phyloP scores from a whole-genome alignment of 2,797 vertebrate genomes.

The Enteromius trimaculatus region DNA sequence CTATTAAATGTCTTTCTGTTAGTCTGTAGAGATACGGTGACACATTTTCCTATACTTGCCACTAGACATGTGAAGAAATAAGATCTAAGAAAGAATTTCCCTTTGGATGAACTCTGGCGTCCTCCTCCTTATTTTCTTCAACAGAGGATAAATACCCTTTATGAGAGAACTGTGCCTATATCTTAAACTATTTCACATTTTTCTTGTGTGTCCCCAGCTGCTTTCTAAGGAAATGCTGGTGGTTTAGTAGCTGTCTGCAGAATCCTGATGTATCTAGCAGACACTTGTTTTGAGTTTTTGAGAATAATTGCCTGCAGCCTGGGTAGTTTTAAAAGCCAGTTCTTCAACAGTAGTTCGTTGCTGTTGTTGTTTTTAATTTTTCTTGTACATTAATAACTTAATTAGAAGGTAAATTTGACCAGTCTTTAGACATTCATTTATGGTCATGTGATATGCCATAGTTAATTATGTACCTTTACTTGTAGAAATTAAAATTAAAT shows the following conservation, averaged over 20 bases:
- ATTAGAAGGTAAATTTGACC: not conserved
- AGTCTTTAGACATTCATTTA: not conserved
- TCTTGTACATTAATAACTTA: not conserved
- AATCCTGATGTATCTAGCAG: constrained; percentile 17
- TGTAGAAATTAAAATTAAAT: not conserved
- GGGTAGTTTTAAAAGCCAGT: not conserved
- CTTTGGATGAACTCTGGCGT: constrained; percentile 5
- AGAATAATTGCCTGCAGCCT: constrained; percentile 20
- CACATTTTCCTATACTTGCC: not conserved
- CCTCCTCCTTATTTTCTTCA: not conserved
- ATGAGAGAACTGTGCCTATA: constrained; percentile 21
- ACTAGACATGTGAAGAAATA: not conserved
- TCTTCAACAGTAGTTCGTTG: constrained; percentile 1
- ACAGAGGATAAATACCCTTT: constrained; percentile 24
- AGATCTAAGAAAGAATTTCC: constrained; percentile 9
- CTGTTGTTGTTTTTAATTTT: not conserved
- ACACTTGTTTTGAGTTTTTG: constrained; percentile 18
- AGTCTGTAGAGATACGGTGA: not conserved
- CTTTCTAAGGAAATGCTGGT: constrained; percentile 25
- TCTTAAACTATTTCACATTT: not conserved
- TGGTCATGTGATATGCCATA: too few relatives aligned
- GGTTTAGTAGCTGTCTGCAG: constrained; percentile 23
- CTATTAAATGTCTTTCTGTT: constrained; percentile 11
- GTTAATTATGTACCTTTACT: too few relatives aligned
- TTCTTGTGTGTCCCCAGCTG: not conserved